A percentile compares a stretch with the other conserved stretches of the same genome.
These are phyloP conservation scores for Lasioglossum zephyrum DNA, from an alignment of 2,888 invertebrate genomes.

Conservation along the genomic window DNA sequence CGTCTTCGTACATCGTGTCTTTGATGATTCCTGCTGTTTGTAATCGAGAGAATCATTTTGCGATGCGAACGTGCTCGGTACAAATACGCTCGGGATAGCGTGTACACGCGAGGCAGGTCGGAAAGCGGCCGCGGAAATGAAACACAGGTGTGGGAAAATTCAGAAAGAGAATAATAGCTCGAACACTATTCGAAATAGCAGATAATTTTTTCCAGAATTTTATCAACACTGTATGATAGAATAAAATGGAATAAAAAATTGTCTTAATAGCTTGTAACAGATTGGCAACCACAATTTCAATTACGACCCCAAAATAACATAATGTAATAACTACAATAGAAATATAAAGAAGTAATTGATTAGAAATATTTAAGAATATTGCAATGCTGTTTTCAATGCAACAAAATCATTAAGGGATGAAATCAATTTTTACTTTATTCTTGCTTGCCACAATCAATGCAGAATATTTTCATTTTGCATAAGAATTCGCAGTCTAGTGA, in stretches of 20 bases:
- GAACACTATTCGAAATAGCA: not conserved
- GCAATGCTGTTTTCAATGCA: too few relatives aligned
- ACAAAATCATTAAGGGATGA: too few relatives aligned
- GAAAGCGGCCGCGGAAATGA: constrained; percentile 32
- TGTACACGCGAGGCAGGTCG: constrained; percentile 39
- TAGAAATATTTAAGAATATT: too few relatives aligned
- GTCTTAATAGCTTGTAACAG: not conserved
- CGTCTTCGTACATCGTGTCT: not conserved
- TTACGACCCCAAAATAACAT: not conserved
- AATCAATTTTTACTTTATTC: too few relatives aligned
- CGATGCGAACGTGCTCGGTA: constrained; percentile 31
- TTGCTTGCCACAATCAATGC: too few relatives aligned
- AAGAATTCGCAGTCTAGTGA: too few relatives aligned
- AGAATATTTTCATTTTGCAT: too few relatives aligned
- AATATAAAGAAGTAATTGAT: too few relatives aligned
- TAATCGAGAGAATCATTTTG: not conserved
- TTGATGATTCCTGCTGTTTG: not conserved
- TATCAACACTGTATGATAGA: too few relatives aligned
- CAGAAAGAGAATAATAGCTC: not conserved
- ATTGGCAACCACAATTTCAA: not conserved
- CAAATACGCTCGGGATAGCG: constrained; percentile 32
- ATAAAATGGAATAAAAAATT: not conserved
- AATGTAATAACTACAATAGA: not conserved
- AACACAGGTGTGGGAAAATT: constrained; percentile 1
- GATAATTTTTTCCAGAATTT: not conserved